Evolutionary conservation across 2,113 vertebrate species (phyloP), one percentile per base, ranked within the genome.

Genomic region (Xerus inauris): DNA sequence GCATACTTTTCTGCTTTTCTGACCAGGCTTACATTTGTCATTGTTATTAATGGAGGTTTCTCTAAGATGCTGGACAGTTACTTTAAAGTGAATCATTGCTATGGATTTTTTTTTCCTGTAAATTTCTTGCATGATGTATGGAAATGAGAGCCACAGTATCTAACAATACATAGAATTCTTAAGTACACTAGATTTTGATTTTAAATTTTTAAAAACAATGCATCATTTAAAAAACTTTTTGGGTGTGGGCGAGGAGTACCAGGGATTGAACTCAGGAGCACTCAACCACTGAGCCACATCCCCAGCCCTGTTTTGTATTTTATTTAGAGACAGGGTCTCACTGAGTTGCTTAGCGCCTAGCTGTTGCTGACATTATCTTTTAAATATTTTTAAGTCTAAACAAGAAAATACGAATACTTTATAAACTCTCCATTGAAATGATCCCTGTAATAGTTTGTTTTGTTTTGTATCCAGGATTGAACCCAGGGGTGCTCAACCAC

Each of bases 31-130:
- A 3, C 45, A 30, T 85, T 89, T 87, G 83, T 96, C 62, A 24
- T 16, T 83, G 72, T 91, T 92, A 75, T 49, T 85, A 51, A 76
- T 72, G 71, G 72, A 71, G 17, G 1, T n/a, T 82, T 80, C 81
- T 57, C 72, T 77, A 62, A 82, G 45, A 77, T 49, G 62, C 76
- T 26, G 30, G 71, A 42, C 16, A 35, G 86, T 95, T 83, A 82
- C 57, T 76, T 72, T 83, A 57, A 62, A 69, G 42, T 80, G 42
- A 97, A 49, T 91, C 82, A 72, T 91, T 47, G 71, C 76, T 76
- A 5, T 88, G 83, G 89, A 72, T 85, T 84, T 92, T 84, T 89
- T 93, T 76, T 76, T 62, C 87, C 64, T 69, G 40, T 93, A 91
- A 88, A 83, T 95, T 87, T 88, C 65, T 51, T 91, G 69, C 47